These are phyloP conservation scores for Rachycentron canadum DNA, from an alignment of 2,797 vertebrate species.

Conservation along the genomic window DNA sequence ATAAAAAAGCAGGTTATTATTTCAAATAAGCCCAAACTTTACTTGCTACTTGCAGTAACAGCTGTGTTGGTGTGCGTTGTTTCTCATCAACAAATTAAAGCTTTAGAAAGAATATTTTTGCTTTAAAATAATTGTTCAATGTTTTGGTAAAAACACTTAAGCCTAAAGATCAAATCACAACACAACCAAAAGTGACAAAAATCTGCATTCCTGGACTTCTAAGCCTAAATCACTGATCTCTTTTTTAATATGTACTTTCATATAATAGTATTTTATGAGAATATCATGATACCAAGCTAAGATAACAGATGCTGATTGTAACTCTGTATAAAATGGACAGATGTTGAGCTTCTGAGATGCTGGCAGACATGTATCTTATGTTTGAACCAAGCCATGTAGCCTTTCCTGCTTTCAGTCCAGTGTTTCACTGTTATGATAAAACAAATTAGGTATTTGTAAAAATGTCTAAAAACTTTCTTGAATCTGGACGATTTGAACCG, in stretches of 20 bases:
- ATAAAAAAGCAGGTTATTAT: conserved; percentile 12
- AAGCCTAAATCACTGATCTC: too few species aligned
- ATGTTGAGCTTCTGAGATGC: neutral
- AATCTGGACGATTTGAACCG: neutral
- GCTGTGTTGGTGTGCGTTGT: neutral
- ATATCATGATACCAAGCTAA: too few species aligned
- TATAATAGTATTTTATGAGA: too few species aligned
- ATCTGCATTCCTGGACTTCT: too few species aligned
- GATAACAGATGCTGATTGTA: too few species aligned
- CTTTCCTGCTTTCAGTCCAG: neutral
- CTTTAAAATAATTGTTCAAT: neutral
- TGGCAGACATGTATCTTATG: neutral
- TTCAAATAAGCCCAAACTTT: neutral
- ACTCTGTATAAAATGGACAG: neutral
- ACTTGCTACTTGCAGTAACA: neutral
- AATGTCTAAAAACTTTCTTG: neutral
- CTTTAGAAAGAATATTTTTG: neutral
- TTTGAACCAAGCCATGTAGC: neutral
- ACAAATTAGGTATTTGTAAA: neutral
- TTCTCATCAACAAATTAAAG: neutral
- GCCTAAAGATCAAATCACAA: too few species aligned
- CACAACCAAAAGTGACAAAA: too few species aligned
- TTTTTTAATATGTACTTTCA: too few species aligned
- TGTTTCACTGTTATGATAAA: neutral
- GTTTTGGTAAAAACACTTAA: neutral